Evolutionary conservation across 2,888 invertebrate species (phyloP).

Genomic region (Yponomeuta sedellus): DNA sequence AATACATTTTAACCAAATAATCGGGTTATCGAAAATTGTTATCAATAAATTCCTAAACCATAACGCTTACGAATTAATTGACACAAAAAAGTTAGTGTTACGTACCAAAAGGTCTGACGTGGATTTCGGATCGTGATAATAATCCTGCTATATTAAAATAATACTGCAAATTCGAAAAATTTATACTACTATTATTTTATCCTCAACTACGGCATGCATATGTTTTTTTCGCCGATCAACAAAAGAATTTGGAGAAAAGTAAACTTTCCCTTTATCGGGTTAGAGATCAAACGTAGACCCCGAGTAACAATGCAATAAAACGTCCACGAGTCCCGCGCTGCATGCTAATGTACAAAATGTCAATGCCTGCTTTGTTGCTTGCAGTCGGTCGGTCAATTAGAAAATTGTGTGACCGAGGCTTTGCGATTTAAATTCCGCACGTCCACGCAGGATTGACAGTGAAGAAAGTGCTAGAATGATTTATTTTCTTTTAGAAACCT

Average conservation of each 20-base stretch:
- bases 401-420: conserved; percentile 35
- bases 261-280: conserved; percentile 57
- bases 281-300: conserved; percentile 48
- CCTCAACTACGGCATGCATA: neutral
- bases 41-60: too few species aligned
- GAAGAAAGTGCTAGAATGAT: neutral
- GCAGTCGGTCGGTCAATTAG: conserved; percentile 39
- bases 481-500: neutral
- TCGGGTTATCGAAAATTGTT: neutral
- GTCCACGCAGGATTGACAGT: neutral
- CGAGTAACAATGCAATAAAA: conserved; percentile 48
- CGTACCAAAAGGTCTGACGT: too few species aligned
- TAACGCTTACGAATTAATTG: too few species aligned
- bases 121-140: too few species aligned
- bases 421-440: conserved; percentile 3
- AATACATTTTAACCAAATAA: neutral
- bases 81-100: too few species aligned
- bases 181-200: neutral
- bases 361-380: conserved; percentile 34
- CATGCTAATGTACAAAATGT: conserved; percentile 52
- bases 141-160: too few species aligned
- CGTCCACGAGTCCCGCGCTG: conserved; percentile 34
- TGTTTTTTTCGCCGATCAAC: neutral
- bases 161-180: neutral
- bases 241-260: conserved; percentile 24